Percentiles rank a stretch among this genome's conserved stretches.
Conservation (phyloP, 1,140 invertebrate genomes). For the Bombus balteatus region DNA sequence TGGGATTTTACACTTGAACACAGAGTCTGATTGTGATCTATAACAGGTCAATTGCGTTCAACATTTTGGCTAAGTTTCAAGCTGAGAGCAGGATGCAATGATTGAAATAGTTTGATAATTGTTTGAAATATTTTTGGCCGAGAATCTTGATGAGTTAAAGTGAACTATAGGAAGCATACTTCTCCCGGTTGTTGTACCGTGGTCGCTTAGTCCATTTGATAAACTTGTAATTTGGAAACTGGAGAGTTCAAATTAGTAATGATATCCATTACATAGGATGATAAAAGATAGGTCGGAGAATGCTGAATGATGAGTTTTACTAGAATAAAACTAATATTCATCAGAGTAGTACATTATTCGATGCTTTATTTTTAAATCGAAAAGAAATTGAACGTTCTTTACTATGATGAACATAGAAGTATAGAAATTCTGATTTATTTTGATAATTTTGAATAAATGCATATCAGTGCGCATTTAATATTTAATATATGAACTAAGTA, state of each 20-base stretch:
- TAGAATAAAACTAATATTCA: too few relatives aligned
- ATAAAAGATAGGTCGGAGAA: not conserved
- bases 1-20: not conserved
- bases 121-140: not conserved
- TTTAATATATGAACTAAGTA: too few relatives aligned
- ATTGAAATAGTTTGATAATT: slow-evolving; percentile 2
- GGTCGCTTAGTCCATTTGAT: not conserved
- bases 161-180: too few relatives aligned
- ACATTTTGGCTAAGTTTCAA: not conserved
- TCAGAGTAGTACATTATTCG: too few relatives aligned
- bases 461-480: too few relatives aligned
- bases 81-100: too few relatives aligned
- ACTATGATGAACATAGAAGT: not conserved
- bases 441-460: not conserved
- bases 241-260: not conserved
- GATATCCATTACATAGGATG: too few relatives aligned
- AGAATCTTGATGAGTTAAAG: not conserved
- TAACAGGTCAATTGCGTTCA: not conserved
- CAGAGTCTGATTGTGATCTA: not conserved
- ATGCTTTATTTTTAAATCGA: not conserved
- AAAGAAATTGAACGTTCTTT: not conserved
- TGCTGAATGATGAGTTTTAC: not conserved
- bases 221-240: not conserved
- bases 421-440: not conserved
- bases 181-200: not conserved